These are phyloP conservation scores for Apotomis turbidana DNA, from an alignment of 2,888 invertebrate species.

Conservation along the genomic window DNA sequence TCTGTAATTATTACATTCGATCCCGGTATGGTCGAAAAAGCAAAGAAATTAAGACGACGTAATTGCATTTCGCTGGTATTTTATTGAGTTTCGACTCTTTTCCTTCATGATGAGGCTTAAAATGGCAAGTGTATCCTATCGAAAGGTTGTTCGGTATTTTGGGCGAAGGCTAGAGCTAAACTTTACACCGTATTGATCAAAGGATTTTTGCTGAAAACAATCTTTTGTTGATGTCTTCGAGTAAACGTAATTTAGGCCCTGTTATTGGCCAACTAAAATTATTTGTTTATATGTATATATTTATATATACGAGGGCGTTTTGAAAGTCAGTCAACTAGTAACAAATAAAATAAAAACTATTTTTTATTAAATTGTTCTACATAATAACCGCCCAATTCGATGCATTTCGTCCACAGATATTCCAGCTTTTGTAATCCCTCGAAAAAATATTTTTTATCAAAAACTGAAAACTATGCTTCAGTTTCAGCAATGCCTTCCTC, in stretches of 20 bases:
- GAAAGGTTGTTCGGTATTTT: conserved; percentile 17
- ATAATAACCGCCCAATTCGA: no score
- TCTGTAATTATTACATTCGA: conserved; percentile 20
- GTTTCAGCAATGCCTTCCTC: no score
- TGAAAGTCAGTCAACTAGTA: no score
- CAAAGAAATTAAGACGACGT: conserved; percentile 24
- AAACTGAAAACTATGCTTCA: no score
- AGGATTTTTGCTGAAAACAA: conserved; percentile 31
- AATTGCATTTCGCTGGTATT: conserved; percentile 11
- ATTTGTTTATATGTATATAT: not conserved
- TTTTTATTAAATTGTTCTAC: no score
- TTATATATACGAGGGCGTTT: no score
- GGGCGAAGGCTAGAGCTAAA: conserved; percentile 25
- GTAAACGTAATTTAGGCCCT: conserved; percentile 14
- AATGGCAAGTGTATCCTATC: conserved; percentile 5
- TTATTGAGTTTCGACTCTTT: conserved; percentile 20
- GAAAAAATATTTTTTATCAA: no score
- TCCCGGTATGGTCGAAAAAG: not conserved
- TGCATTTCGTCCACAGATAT: no score
- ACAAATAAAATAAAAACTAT: no score
- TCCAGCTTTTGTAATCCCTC: no score
- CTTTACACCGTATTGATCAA: conserved; percentile 40
- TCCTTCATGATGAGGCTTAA: conserved; percentile 10
- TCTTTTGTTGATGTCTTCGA: conserved; percentile 11
- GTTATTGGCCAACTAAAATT: not conserved